Conservation (phyloP, 1,140 invertebrate species). For the Monochamus saltuarius region DNA sequence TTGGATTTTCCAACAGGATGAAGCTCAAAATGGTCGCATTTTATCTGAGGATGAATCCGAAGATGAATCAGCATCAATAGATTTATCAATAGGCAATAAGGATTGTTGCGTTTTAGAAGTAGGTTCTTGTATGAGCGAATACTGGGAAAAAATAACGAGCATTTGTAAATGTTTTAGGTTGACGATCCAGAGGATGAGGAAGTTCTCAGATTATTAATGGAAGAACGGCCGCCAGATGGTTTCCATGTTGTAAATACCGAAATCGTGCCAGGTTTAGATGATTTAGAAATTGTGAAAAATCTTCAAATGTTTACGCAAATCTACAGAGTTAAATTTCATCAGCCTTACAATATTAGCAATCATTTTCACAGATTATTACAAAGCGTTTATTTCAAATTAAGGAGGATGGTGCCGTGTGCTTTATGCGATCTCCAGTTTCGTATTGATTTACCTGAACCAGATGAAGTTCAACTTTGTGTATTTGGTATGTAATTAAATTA, state of each 20-base stretch:
- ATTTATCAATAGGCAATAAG: slow-evolving; percentile 76
- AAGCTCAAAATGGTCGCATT: slow-evolving; percentile 27
- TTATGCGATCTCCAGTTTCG: slow-evolving; percentile 76
- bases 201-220: slow-evolving; percentile 75
- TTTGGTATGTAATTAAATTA: slow-evolving; percentile 55
- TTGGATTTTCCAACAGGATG: slow-evolving; percentile 34
- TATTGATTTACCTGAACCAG: slow-evolving; percentile 79
- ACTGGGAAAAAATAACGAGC: background rate
- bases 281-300: slow-evolving; percentile 69
- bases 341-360: slow-evolving; percentile 65
- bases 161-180: slow-evolving; percentile 58
- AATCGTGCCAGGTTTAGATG: slow-evolving; percentile 70
- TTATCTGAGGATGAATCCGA: slow-evolving; percentile 68
- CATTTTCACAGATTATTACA: slow-evolving; percentile 59
- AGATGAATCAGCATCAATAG: slow-evolving; percentile 73
- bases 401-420: slow-evolving; percentile 80
- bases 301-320: slow-evolving; percentile 88
- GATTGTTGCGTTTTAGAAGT: slow-evolving; percentile 82
- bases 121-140: slow-evolving; percentile 23
- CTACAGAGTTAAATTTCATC: slow-evolving; percentile 70
- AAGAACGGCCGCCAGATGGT: slow-evolving; percentile 73
- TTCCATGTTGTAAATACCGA: slow-evolving; percentile 86
- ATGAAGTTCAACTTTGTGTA: slow-evolving; percentile 86
- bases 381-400: slow-evolving; percentile 83
- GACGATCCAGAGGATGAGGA: slow-evolving; percentile 87